Evolutionary conservation across 1,140 invertebrate species (phyloP), one percentile per base, ranked within the genome.

Genomic region (Carposina sasakii): DNA sequence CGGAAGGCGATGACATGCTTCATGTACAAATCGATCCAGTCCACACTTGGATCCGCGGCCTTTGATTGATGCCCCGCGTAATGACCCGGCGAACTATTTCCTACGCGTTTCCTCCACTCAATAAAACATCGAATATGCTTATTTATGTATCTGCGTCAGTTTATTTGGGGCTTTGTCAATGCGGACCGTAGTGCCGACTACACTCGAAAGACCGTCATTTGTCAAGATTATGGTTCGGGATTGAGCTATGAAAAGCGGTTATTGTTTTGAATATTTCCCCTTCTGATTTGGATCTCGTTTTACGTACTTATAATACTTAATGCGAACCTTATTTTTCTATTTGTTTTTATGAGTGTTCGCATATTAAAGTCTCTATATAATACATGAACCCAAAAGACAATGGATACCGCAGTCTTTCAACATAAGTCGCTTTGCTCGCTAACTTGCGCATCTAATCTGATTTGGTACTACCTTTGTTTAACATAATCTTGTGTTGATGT

Each of bases 91-190:
- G 76, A 83, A 81, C 74, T 76, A 81, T 81, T 84, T 81, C 77
- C 76, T 81, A 66, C 63, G 62, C 72, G 77, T 81, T 83, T 83
- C 79, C 77, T 78, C 61, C 60, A 81, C 72, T 83, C 77, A 81
- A 83, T 83, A 81, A 84, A 81, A 77, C 71, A 76, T 78, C 72
- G 64, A 84, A 78, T 81, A 81, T 76, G 77, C 76, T 78, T 75
- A 81, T 76, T 81, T 79, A 78, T 78, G 63, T 73, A 60, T 67
- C 68, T 61, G 70, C 63, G 68, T 74, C 72, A 74, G 68, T 81
- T 76, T 81, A 81, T 81, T 81, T 63, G 66, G 65, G 75, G 73
- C 69, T 77, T 75, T 78, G 77, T 79, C 75, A 74, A 76, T 78
- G 71, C 63, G 68, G 59, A 63, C 63, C 67, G 65, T 73, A 66